These are phyloP conservation scores for Theristicus caerulescens DNA, from an alignment of 2,113 vertebrate species.

Conservation along the genomic window DNA sequence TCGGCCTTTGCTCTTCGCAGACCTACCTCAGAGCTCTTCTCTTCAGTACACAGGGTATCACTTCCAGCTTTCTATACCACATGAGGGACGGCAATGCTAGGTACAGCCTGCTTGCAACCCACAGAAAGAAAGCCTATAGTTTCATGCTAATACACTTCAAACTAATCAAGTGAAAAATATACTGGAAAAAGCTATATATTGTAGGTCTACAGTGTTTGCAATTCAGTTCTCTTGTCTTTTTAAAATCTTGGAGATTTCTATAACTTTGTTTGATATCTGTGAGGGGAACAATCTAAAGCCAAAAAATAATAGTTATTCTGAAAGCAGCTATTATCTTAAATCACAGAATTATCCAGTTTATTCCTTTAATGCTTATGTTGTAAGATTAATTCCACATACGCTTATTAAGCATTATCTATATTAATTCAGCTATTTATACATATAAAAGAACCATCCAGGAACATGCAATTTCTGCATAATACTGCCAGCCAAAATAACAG, in stretches of 20 bases:
- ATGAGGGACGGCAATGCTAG: background rate
- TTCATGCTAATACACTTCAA: background rate
- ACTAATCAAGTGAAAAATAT: background rate
- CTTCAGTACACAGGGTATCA: background rate
- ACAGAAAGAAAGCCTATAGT: background rate
- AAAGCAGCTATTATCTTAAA: background rate
- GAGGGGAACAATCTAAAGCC: background rate
- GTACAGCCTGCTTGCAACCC: background rate
- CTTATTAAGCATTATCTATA: background rate
- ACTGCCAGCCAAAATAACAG: background rate
- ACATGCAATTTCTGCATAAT: background rate
- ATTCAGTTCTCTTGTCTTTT: background rate
- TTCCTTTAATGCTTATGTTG: background rate
- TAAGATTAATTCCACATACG: background rate
- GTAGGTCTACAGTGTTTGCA: background rate
- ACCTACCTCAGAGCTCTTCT: background rate
- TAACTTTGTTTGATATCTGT: background rate
- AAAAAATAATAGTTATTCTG: background rate
- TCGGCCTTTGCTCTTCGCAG: accelerated
- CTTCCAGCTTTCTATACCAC: background rate
- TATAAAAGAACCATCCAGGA: background rate
- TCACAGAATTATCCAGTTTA: background rate
- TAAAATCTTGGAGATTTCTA: background rate
- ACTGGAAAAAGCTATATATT: background rate
- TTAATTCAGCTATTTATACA: background rate